Conservation (phyloP, 1,140 invertebrate species). For the Hylaeus anthracinus region DNA sequence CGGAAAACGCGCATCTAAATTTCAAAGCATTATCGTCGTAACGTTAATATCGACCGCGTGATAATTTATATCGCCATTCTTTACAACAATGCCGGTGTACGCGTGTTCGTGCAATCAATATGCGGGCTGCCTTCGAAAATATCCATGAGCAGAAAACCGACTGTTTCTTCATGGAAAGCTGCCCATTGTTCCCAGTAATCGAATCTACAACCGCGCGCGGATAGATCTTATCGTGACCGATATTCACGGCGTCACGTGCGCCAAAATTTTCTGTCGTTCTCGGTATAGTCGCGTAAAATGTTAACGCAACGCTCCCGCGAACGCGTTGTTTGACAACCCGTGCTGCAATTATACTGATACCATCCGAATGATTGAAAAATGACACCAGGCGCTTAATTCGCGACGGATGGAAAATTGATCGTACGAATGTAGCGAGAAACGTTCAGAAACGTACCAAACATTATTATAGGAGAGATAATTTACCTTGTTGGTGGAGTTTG, state of each 20-base stretch:
- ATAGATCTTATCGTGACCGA: slow-evolving; percentile 32
- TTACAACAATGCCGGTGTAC: slow-evolving; percentile 19
- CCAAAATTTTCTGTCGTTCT: slow-evolving; percentile 33
- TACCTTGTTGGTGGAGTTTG: too few species aligned
- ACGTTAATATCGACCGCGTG: slow-evolving; percentile 19
- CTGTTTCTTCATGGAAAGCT: slow-evolving; percentile 50
- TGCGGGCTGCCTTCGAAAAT: slow-evolving; percentile 42
- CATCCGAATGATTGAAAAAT: slow-evolving; percentile 25
- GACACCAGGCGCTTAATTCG: background rate
- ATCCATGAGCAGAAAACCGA: slow-evolving; percentile 41
- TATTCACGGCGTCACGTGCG: slow-evolving; percentile 17
- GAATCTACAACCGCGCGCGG: slow-evolving; percentile 9
- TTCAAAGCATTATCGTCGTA: slow-evolving; percentile 29
- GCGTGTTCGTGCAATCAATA: slow-evolving; percentile 41
- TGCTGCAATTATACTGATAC: slow-evolving; percentile 33
- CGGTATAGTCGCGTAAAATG: slow-evolving; percentile 11
- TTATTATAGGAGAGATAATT: too few species aligned
- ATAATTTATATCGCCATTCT: slow-evolving; percentile 33
- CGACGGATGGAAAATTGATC: background rate
- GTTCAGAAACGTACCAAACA: too few species aligned
- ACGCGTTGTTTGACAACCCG: slow-evolving; percentile 34
- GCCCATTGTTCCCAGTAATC: slow-evolving; percentile 48
- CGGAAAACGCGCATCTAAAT: slow-evolving; percentile 25
- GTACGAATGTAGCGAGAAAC: too few species aligned
- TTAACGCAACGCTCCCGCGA: slow-evolving; percentile 3